Base-by-base conservation (phyloP, 1,140 invertebrate species). In the Aphaenogaster floridana region DNA sequence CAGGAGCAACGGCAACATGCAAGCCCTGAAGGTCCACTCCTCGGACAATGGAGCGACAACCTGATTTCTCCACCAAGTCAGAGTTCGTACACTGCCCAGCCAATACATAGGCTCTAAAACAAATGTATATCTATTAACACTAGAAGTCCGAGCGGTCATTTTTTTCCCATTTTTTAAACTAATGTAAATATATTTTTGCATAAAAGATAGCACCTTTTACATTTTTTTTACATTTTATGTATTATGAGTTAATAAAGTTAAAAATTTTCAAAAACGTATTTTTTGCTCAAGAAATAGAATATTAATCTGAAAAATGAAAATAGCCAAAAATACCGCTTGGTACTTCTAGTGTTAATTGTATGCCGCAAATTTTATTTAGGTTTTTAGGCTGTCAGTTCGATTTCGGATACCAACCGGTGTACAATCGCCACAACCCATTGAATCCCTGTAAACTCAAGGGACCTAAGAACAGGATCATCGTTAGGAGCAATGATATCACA, bases 21-120 rank as follows among this genome's bases (percentile, higher is more conserved):
- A 99, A 0, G 98, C 98, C 90, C 99, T 96, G 94, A 98, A 99
- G 5, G 98, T 98, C 96, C 99, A 99, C 94, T 99, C 99, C 96
- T 99, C 99, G 84, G 98, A 98, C 45, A 99, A 93, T 13, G 99
- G 99, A 13, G 98, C 99, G 89, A 99, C 98, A 52, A 99, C 94
- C 94, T 98, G 97, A 94, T 98, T 99, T 88, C 98, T 96, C 90
- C 98, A 96, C 98, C 98, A 99, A 28, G 98, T 97, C 74, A 98
- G 96, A 93, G 98, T 98, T 90, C 96, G 96, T 76, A 97, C 95
- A 87, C 96, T 97, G 68, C 96, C 96, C 28, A 96, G 93, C 98
- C 98, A 98, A 93, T 97, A 97, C 85, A 97, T 96, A 4, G 97
- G 96, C 91, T 98, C 98, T 98, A 92, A 50, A 95, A 91, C 11